phyloP scores from a whole-genome alignment of 1,140 invertebrate genomes.

The Drosophila lacertosa region DNA sequence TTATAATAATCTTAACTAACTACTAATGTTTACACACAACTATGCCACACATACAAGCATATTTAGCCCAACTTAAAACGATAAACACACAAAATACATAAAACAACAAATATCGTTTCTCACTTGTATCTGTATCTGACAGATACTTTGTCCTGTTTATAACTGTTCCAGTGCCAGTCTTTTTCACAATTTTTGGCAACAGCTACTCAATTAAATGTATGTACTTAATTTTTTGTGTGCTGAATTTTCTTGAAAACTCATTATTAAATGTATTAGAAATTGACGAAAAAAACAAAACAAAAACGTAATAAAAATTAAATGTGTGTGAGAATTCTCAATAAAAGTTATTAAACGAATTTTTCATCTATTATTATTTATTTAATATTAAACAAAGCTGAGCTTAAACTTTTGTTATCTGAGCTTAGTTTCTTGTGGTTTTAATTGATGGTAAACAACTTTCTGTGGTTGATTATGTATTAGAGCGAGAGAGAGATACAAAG shows the following conservation, averaged over 20 bases:
- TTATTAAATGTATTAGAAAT: constrained; percentile 56
- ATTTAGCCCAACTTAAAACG: constrained; percentile 15
- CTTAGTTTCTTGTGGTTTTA: constrained; percentile 6
- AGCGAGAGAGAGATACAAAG: no score
- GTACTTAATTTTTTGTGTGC: constrained; percentile 46
- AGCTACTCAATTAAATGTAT: constrained; percentile 46
- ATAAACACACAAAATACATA: neutral
- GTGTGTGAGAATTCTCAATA: constrained; percentile 49
- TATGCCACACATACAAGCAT: constrained; percentile 6
- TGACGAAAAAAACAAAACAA: constrained; percentile 16
- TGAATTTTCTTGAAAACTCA: constrained; percentile 42
- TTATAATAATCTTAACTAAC: constrained; percentile 55
- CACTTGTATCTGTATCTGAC: constrained; percentile 31
- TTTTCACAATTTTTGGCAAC: neutral
- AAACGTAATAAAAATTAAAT: constrained; percentile 18
- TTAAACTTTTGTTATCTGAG: constrained; percentile 15
- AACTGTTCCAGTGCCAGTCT: constrained; percentile 28
- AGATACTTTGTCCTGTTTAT: constrained; percentile 33
- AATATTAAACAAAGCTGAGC: no score
- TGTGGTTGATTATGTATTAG: constrained; percentile 11
- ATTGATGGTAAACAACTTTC: neutral
- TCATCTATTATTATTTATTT: neutral
- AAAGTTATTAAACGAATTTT: constrained; percentile 31
- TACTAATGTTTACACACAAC: constrained; percentile 36
- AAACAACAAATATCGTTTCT: constrained; percentile 13